Base-by-base conservation (phyloP, 2,888 invertebrate genomes). In the Sesia bembeciformis region DNA sequence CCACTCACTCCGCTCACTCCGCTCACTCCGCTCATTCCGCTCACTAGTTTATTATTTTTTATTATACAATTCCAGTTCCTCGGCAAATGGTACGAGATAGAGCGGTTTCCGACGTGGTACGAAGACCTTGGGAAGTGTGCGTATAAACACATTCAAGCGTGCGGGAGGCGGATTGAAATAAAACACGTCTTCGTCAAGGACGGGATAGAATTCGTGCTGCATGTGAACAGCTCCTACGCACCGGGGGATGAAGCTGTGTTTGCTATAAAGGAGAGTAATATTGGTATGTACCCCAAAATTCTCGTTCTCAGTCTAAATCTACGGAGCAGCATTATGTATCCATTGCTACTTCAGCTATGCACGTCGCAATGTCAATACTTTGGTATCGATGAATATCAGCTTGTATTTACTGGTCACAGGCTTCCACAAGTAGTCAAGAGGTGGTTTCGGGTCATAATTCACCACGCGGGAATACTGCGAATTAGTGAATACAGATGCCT, bases 191-290 rank as follows among this genome's bases (percentile, higher is more conserved):
- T 72, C 46, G 68, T 89, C 0, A 71, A 59, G 46, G 73, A 83
- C 0, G 76, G 70, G 0, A 72, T 88, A 5, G 73, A 79, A 52
- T 88, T 67, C 39, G 58, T 83, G 0, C 56, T 89, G 0, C 80
- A 82, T 40, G 60, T 85, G 2, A 89, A 88, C 56, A 85, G 82
- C 42, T 73, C 75, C 0, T 87, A 87, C 52, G 61, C 64, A 0
- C 83, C 85, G 0, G 88, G 88, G 0, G 81, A 77, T 50, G 81
- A 82, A 0, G 87, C 89, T 6, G 67, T 87, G 0, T 86, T 89
- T 58, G 46, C 56, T 8, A 72, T 85, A 53, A 63, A 72, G 8
- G 70, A 70, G 49, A 88, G 71, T 62, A 85, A 78, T 66, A 74
- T 89, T 54, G 87, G 88, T 87, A 52, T 8, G 5, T 46, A 23